Evolutionary conservation across 1,140 invertebrate species (phyloP), one percentile per base, ranked within the genome.

Genomic region (Diabrotica undecimpunctata): DNA sequence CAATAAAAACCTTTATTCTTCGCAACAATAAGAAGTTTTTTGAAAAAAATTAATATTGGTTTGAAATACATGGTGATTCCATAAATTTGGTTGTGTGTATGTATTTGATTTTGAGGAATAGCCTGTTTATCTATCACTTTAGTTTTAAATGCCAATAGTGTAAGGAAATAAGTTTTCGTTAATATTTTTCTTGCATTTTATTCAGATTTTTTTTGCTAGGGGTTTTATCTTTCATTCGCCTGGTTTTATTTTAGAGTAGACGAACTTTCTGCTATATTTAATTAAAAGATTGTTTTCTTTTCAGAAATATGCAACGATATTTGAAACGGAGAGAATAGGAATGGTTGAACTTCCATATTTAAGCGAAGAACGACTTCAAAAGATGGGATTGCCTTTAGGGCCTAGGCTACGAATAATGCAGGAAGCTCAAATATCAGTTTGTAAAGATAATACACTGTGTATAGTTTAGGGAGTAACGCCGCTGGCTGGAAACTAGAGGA

Each of bases 331-430:
- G 78, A 89, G 91, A 72, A 92, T 96, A 35, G 94, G 94, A 9
- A 92, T 96, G 80, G 89, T 95, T 37, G 95, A 97, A 79, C 81
- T 97, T 54, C 94, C 94, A 4, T 96, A 95, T 81, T 82, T 97
- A 68, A 93, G 89, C 5, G 95, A 97, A 77, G 94, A 96, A 66
- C 85, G 91, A 39, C 80, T 97, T 9, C 87, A 94, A 70, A 93
- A 93, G 65, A 87, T 97, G 74, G 94, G 94, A 5, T 88, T 96
- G 13, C 94, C 94, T 0, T 82, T 96, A 71, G 94, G 94, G 38
- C 94, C 95, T 11, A 79, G 94, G 67, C 83, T 95, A 62, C 83
- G 94, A 67, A 96, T 97, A 69, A 81, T 96, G 57, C 92, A 95
- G 79, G 94, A 97, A 78, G 92, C 94, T 11, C 89, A 92, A 70